These are phyloP conservation scores for Sycophila sp. DNA, from an alignment of 1,140 invertebrate species.

Conservation along the genomic window DNA sequence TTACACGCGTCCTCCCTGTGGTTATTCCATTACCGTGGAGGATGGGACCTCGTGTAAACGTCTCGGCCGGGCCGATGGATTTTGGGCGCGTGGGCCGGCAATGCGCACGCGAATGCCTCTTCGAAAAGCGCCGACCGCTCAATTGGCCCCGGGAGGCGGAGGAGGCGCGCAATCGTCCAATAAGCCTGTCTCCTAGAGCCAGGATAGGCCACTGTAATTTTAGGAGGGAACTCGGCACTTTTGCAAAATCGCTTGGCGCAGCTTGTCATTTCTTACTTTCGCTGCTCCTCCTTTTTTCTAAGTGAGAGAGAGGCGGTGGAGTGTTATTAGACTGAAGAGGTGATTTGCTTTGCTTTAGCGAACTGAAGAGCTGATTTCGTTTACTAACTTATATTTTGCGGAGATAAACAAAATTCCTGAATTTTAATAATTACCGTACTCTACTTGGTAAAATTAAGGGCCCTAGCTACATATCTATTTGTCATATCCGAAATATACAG, in stretches of 20 bases:
- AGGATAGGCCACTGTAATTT: conserved; percentile 3
- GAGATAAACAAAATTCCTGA: too few species aligned
- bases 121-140: conserved; percentile 25
- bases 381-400: too few species aligned
- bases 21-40: conserved; percentile 55
- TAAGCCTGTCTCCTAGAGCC: too few species aligned
- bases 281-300: neutral
- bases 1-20: conserved; percentile 51
- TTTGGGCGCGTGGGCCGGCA: conserved; percentile 11
- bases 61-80: neutral
- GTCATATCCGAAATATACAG: too few species aligned
- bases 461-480: too few species aligned
- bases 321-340: too few species aligned
- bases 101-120: conserved; percentile 4
- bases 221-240: neutral
- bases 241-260: neutral
- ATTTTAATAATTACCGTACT: too few species aligned
- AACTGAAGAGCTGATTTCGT: too few species aligned
- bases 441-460: too few species aligned
- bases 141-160: conserved; percentile 5
- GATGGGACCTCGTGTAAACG: conserved; percentile 29
- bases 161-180: conserved; percentile 1
- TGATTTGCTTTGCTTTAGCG: too few species aligned
- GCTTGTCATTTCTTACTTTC: conserved; percentile 12
- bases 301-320: too few species aligned